Percentiles rank a stretch among this genome's conserved stretches.
Conservation (phyloP, 2,797 vertebrate species). For the Hipposideros larvatus region DNA sequence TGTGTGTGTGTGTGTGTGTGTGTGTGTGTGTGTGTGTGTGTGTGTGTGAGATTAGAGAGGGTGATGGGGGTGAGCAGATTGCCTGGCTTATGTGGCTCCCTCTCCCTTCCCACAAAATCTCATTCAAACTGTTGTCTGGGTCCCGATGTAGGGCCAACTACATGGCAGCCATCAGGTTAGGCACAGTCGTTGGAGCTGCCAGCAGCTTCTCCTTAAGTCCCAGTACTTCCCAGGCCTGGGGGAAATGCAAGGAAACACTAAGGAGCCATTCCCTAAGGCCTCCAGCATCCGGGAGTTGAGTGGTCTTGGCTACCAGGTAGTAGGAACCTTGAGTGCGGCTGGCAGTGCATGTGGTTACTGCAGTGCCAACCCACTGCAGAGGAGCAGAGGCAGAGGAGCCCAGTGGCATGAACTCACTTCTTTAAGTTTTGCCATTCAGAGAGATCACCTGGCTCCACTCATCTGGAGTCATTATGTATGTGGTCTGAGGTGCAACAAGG, state of each 20-base stretch:
- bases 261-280: background rate
- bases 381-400: background rate
- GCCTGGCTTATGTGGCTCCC: background rate
- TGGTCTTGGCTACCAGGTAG: background rate
- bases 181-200: background rate
- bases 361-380: background rate
- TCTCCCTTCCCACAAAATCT: background rate
- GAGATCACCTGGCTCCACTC: background rate
- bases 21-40: background rate
- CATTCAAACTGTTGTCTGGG: background rate
- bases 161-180: background rate
- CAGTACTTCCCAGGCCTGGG: background rate
- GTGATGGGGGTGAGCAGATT: accelerated
- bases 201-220: background rate
- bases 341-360: background rate
- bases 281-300: background rate
- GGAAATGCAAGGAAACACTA: background rate
- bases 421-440: background rate
- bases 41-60: background rate
- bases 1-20: background rate
- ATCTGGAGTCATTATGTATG: background rate
- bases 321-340: background rate
- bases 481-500: background rate
- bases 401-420: background rate
- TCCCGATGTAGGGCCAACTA: background rate